phyloP scores from a whole-genome alignment of 2,113 vertebrate species.

The Ptyas mucosa region DNA sequence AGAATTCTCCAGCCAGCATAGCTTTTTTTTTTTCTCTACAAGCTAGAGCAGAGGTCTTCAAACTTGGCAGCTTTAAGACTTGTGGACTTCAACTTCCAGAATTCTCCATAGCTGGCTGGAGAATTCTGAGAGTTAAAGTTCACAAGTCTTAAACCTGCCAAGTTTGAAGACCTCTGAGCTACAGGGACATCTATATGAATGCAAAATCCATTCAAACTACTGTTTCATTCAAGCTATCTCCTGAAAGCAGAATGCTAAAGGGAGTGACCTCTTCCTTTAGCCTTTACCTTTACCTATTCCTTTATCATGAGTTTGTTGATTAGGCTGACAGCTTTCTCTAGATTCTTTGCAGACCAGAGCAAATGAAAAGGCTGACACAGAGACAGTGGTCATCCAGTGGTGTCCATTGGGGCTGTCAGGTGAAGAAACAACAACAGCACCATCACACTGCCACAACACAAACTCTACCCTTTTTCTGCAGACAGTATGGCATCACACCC shows the following conservation, averaged over 20 bases:
- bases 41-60: background rate
- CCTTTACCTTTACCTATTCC: background rate
- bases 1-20: too few species aligned
- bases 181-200: background rate
- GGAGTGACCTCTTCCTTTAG: background rate
- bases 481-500: background rate
- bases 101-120: too few species aligned
- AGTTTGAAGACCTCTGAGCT: too few species aligned
- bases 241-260: background rate
- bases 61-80: too few species aligned
- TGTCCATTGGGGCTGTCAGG: background rate
- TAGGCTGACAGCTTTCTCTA: background rate
- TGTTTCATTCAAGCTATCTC: background rate
- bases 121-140: too few species aligned
- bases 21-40: background rate
- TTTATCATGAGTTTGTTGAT: background rate
- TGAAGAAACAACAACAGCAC: background rate
- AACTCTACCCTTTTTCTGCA: background rate
- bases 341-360: background rate
- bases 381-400: background rate
- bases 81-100: too few species aligned
- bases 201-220: background rate
- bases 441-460: background rate
- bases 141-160: too few species aligned
- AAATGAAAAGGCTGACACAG: background rate